These are phyloP conservation scores for Zaprionus ghesquierei DNA, from an alignment of 1,140 invertebrate genomes.

Conservation along the genomic window DNA sequence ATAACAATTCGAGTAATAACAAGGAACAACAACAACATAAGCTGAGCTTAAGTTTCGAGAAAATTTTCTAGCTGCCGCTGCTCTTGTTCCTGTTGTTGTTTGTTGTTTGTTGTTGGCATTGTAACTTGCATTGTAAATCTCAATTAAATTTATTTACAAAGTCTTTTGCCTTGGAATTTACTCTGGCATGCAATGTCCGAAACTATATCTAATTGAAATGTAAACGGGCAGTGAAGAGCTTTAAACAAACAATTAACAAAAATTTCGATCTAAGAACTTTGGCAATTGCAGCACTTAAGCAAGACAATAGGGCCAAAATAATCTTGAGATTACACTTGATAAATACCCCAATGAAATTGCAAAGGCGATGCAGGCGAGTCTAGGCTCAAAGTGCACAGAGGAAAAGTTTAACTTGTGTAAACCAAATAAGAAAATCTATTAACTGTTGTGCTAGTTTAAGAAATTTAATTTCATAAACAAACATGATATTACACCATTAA, in stretches of 20 bases:
- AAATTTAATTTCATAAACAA: too few species aligned
- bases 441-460: background rate
- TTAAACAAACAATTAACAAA: slow-evolving; percentile 45
- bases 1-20: too few species aligned
- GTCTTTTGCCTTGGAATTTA: slow-evolving; percentile 36
- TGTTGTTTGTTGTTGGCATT: slow-evolving; percentile 51
- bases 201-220: slow-evolving; percentile 67
- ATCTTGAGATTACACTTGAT: background rate
- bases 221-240: slow-evolving; percentile 38
- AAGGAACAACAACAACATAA: slow-evolving; percentile 17
- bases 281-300: slow-evolving; percentile 20
- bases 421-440: too few species aligned
- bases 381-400: background rate
- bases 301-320: background rate
- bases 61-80: slow-evolving; percentile 34
- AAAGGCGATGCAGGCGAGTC: background rate
- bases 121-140: slow-evolving; percentile 71
- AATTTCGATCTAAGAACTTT: slow-evolving; percentile 34
- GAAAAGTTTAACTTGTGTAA: background rate
- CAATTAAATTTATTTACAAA: slow-evolving; percentile 63
- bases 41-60: slow-evolving; percentile 47
- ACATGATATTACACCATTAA: too few species aligned
- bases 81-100: slow-evolving; percentile 2
- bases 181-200: slow-evolving; percentile 49
- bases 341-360: slow-evolving; percentile 5